These are phyloP conservation scores for Megamerina dolium DNA, from an alignment of 2,888 invertebrate genomes.

Conservation along the genomic window DNA sequence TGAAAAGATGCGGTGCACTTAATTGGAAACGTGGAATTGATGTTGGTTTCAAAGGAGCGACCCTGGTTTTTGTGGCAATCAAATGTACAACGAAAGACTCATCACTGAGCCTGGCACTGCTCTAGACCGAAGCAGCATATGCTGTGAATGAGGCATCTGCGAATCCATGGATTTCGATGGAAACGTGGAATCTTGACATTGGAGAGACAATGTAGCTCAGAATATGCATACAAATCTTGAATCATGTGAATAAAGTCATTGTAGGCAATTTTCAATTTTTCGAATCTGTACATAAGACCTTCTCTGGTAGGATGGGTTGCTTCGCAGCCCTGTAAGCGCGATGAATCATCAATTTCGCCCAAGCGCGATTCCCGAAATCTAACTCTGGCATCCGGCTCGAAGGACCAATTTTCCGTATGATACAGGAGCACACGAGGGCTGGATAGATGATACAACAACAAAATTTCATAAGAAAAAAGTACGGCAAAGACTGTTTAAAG, in stretches of 20 bases:
- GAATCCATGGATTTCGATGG: not conserved
- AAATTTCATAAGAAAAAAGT: no score
- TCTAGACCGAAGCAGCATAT: not conserved
- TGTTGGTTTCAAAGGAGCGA: not conserved
- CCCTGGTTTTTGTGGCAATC: not conserved
- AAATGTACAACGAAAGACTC: not conserved
- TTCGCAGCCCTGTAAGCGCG: no score
- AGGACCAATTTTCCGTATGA: no score
- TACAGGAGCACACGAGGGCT: no score
- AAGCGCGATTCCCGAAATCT: no score
- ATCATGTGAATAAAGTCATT: not conserved
- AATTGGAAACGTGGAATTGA: not conserved
- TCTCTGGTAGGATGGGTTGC: no score
- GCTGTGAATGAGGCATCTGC: not conserved
- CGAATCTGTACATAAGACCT: not conserved
- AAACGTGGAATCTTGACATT: slow-evolving; percentile 1
- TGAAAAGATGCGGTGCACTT: no score
- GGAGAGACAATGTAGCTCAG: no score
- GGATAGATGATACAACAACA: no score
- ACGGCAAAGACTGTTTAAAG: no score
- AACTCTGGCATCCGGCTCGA: no score
- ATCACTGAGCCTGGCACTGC: not conserved
- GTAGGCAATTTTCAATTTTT: slow-evolving; percentile 1
- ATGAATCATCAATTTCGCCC: not conserved
- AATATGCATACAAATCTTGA: not conserved